A percentile compares a stretch with the other conserved stretches of the same genome.
These are phyloP conservation scores for Bombus superbus DNA, from an alignment of 1,140 invertebrate species.

Conservation along the genomic window DNA sequence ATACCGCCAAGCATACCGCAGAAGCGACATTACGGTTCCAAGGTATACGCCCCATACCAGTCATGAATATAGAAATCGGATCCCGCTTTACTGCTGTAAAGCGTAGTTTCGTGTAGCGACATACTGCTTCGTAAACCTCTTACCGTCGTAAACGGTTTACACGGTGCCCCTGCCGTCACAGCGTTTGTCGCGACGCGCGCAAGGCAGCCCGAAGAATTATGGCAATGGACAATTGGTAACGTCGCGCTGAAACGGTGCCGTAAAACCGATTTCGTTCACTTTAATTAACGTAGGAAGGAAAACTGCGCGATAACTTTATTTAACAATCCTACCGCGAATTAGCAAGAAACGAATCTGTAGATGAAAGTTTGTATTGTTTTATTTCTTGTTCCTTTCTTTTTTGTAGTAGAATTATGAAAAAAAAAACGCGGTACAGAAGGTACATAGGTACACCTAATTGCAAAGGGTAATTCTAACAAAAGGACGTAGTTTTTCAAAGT, in stretches of 20 bases:
- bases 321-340: neutral
- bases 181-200: neutral
- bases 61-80: constrained; percentile 33
- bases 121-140: constrained; percentile 34
- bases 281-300: neutral
- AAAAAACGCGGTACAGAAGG: too few species aligned
- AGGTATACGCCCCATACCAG: neutral
- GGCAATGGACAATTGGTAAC: neutral
- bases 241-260: neutral
- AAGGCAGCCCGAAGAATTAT: neutral
- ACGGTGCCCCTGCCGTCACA: constrained; percentile 4
- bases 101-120: constrained; percentile 2
- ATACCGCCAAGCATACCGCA: neutral
- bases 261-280: neutral
- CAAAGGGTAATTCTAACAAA: too few species aligned
- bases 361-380: neutral
- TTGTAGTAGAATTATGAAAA: too few species aligned
- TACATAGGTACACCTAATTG: too few species aligned
- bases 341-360: neutral
- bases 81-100: constrained; percentile 9
- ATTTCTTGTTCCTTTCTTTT: neutral
- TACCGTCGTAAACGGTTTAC: constrained; percentile 24
- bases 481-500: too few species aligned
- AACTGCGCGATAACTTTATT: neutral
- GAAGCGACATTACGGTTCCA: neutral